A percentile compares a stretch with the other conserved stretches of the same genome.
These are phyloP conservation scores for Ophiodon elongatus DNA, from an alignment of 2,113 vertebrate species.

Conservation along the genomic window DNA sequence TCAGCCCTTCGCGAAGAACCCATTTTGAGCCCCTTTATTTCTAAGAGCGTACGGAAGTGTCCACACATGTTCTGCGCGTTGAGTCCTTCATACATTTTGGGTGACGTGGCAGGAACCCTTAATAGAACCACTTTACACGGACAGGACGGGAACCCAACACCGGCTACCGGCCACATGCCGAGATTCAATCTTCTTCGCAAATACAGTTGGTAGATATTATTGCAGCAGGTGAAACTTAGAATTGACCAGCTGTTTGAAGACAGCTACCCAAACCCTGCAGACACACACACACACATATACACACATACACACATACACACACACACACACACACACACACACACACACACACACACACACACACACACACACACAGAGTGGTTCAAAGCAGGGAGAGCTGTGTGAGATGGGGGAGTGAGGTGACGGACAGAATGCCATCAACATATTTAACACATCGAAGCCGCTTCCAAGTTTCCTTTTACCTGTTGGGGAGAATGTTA, in stretches of 20 bases:
- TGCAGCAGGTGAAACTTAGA: too few species aligned
- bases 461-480: slow-evolving; percentile 60
- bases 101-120: slow-evolving; percentile 17
- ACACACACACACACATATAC: too few species aligned
- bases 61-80: neutral
- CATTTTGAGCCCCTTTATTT: too few species aligned
- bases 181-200: slow-evolving; percentile 8
- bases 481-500: slow-evolving; percentile 71
- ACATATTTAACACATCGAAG: slow-evolving; percentile 54
- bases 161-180: too few species aligned
- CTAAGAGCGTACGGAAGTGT: neutral
- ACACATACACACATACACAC: too few species aligned
- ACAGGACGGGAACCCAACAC: slow-evolving; percentile 51
- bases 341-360: slow-evolving; percentile 29
- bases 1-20: too few species aligned
- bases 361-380: slow-evolving; percentile 26
- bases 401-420: slow-evolving; percentile 43
- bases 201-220: neutral
- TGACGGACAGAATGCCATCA: slow-evolving; percentile 32
- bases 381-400: slow-evolving; percentile 46
- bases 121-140: slow-evolving; percentile 27
- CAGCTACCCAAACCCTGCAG: too few species aligned
- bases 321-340: slow-evolving; percentile 16
- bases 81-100: neutral
- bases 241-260: slow-evolving; percentile 19